Evolutionary conservation across 2,113 vertebrate genomes (phyloP).

Genomic region (Rostratula benghalensis): DNA sequence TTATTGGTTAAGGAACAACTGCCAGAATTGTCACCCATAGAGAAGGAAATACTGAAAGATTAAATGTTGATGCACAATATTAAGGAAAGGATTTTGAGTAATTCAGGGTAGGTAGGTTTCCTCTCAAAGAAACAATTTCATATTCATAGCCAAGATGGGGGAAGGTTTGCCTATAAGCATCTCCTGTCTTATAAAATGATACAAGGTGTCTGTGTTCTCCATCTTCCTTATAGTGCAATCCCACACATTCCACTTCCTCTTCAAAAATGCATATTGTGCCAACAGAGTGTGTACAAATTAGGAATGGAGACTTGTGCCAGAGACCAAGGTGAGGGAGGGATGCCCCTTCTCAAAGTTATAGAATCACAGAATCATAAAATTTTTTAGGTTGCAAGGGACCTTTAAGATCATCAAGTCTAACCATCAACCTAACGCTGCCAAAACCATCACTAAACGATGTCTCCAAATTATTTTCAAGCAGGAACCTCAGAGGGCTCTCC

Average conservation of each 20-base stretch:
- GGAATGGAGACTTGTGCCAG: not conserved
- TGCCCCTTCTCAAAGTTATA: fast-evolving
- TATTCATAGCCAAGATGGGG: not conserved
- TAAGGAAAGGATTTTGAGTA: not conserved
- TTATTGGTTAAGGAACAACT: not conserved
- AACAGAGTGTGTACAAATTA: not conserved
- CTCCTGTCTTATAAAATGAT: not conserved
- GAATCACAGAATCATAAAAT: not conserved
- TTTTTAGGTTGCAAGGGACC: not conserved
- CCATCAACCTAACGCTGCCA: not conserved
- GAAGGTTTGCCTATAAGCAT: not conserved
- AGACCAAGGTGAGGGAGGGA: not conserved
- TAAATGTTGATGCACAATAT: not conserved
- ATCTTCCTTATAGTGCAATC: no score
- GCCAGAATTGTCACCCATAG: not conserved
- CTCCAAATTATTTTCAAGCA: not conserved
- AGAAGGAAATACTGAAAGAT: not conserved
- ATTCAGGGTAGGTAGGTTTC: not conserved
- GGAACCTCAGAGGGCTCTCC: not conserved
- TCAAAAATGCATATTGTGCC: not conserved
- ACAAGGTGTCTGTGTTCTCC: not conserved
- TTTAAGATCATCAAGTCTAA: not conserved
- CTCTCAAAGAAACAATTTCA: not conserved
- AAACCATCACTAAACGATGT: not conserved
- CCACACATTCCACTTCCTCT: fast-evolving